Conservation (phyloP, 2,888 invertebrate genomes). For the Lepidochitona cinerea region DNA sequence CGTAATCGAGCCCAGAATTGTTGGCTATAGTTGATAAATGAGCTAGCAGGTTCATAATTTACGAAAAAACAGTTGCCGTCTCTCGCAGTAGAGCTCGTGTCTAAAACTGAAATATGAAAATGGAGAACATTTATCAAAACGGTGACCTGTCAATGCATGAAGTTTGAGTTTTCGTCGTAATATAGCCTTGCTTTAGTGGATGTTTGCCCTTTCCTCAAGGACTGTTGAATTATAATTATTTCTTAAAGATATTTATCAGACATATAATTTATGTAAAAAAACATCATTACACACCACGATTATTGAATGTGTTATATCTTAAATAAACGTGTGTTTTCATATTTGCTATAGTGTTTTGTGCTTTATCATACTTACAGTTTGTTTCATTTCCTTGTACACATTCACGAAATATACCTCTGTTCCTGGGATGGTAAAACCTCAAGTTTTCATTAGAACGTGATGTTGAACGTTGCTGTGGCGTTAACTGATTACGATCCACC, state of each 20-base stretch:
- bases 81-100: not conserved
- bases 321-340: too few relatives aligned
- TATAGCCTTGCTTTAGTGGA: not conserved
- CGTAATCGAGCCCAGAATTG: constrained; percentile 4
- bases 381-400: constrained; percentile 62
- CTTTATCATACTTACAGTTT: constrained; percentile 57
- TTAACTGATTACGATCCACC: constrained; percentile 41
- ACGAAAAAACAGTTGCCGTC: not conserved
- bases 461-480: not conserved
- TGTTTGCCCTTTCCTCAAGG: too few relatives aligned
- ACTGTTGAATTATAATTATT: too few relatives aligned
- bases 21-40: not conserved
- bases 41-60: not conserved
- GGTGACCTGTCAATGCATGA: not conserved
- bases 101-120: not conserved
- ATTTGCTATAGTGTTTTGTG: too few relatives aligned
- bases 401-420: constrained; percentile 59
- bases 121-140: not conserved
- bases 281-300: too few relatives aligned
- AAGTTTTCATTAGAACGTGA: not conserved
- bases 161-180: not conserved
- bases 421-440: constrained; percentile 44
- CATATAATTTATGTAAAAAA: too few relatives aligned
- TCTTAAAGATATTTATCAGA: too few relatives aligned
- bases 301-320: too few relatives aligned